These are phyloP conservation scores for Calycopis cecrops DNA, from an alignment of 1,140 invertebrate genomes.

Conservation along the genomic window DNA sequence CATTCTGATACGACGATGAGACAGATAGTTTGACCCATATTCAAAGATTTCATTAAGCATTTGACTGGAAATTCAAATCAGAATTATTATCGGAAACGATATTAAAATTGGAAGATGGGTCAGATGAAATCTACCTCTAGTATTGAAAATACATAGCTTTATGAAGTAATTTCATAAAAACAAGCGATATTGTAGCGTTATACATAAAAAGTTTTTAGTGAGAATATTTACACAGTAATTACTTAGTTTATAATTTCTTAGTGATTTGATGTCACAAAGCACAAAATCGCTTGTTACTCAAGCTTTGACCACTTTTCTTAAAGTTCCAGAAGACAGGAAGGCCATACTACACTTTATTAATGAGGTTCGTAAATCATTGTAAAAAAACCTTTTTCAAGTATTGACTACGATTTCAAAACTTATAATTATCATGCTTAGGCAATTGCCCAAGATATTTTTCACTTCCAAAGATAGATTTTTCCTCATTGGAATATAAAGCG, in stretches of 20 bases:
- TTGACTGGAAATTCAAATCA: no score
- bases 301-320: slow-evolving; percentile 39
- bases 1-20: no score
- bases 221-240: no score
- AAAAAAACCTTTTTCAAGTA: slow-evolving; percentile 21
- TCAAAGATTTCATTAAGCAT: no score
- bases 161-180: slow-evolving; percentile 7
- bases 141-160: slow-evolving; percentile 8
- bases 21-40: no score
- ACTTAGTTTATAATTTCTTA: no score
- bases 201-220: no score
- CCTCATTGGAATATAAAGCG: no score
- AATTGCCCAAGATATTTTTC: neutral
- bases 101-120: no score
- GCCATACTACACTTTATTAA: slow-evolving; percentile 35
- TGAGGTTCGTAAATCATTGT: slow-evolving; percentile 32
- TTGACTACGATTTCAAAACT: slow-evolving; percentile 1
- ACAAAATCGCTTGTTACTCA: slow-evolving; percentile 28
- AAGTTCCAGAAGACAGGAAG: slow-evolving; percentile 49
- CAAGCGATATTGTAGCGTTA: neutral
- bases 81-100: no score
- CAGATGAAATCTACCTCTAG: neutral
- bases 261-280: no score
- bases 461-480: neutral
- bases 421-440: no score